A percentile compares a stretch with the other conserved stretches of the same genome.
Conservation (phyloP, 2,888 invertebrate genomes). For the Esperia sulphurella region DNA sequence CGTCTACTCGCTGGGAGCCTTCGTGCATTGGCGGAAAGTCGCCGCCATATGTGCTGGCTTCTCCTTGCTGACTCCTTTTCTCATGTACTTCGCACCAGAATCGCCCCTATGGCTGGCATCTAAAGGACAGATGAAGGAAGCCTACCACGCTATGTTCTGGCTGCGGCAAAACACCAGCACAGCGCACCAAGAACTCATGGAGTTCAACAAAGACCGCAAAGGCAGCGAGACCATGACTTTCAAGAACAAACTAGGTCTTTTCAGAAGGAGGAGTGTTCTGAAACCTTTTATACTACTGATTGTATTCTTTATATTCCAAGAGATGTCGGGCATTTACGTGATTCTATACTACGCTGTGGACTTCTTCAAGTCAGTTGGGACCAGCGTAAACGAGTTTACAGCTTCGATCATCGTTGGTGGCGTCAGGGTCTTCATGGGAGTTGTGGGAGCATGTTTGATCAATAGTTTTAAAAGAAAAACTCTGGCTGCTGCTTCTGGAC, state of each 20-base stretch:
- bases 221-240: constrained; percentile 55
- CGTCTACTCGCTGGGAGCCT: constrained; percentile 83
- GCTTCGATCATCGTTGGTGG: constrained; percentile 85
- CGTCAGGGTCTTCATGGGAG: constrained; percentile 82
- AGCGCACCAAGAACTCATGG: constrained; percentile 82
- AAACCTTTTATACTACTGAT: constrained; percentile 84
- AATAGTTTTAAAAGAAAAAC: constrained; percentile 81
- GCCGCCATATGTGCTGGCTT: constrained; percentile 82
- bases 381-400: constrained; percentile 82
- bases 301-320: constrained; percentile 84
- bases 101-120: constrained; percentile 84
- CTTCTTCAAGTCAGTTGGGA: constrained; percentile 83
- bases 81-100: constrained; percentile 83
- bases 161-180: constrained; percentile 80
- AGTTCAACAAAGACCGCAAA: constrained; percentile 73
- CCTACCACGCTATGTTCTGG: constrained; percentile 82
- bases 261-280: constrained; percentile 77
- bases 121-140: constrained; percentile 78
- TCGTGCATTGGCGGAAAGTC: constrained; percentile 82
- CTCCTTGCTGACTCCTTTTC: constrained; percentile 75
- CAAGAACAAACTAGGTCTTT: constrained; percentile 56
- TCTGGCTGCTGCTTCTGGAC: constrained; percentile 81
- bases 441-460: constrained; percentile 82
- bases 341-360: constrained; percentile 86
- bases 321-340: constrained; percentile 85